A percentile compares a stretch with the other conserved stretches of the same genome.
Conservation (phyloP, 2,113 vertebrate species). For the Haliaeetus leucogaster region DNA sequence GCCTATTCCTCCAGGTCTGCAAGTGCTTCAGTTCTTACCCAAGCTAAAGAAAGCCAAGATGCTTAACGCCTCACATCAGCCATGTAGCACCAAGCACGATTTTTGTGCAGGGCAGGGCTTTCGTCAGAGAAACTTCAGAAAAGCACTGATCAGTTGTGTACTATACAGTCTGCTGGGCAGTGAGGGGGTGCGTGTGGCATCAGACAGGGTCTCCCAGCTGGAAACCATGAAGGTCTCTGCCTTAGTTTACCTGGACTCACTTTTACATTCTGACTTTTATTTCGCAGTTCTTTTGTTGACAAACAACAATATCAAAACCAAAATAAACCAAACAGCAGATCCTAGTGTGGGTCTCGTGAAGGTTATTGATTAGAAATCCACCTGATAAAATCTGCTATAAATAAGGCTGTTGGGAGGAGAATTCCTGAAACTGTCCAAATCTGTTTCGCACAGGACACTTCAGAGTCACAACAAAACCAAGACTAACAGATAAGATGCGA, state of each 20-base stretch:
- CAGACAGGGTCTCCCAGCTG: not conserved
- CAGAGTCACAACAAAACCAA: not conserved
- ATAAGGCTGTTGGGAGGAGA: not conserved
- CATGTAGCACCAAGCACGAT: not conserved
- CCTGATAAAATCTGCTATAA: not conserved
- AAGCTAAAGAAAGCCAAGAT: not conserved
- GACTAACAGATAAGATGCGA: not conserved
- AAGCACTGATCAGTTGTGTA: not conserved
- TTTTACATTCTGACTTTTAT: not conserved
- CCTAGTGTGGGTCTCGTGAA: fast-evolving
- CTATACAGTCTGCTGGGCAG: not conserved
- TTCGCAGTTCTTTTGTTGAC: not conserved
- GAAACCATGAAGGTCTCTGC: not conserved
- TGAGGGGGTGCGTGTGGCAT: not conserved
- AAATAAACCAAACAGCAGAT: not conserved
- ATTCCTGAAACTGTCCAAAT: not conserved
- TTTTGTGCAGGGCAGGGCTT: not conserved
- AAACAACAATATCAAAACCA: not conserved
- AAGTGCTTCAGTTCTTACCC: not conserved
- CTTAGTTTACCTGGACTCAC: not conserved
- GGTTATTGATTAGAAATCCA: not conserved
- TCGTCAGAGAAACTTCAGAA: not conserved
- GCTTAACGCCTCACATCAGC: not conserved
- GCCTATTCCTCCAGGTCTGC: not conserved
- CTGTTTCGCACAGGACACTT: not conserved